Evolutionary conservation across 2,113 vertebrate genomes (phyloP).

Genomic region (Recurvirostra avosetta): DNA sequence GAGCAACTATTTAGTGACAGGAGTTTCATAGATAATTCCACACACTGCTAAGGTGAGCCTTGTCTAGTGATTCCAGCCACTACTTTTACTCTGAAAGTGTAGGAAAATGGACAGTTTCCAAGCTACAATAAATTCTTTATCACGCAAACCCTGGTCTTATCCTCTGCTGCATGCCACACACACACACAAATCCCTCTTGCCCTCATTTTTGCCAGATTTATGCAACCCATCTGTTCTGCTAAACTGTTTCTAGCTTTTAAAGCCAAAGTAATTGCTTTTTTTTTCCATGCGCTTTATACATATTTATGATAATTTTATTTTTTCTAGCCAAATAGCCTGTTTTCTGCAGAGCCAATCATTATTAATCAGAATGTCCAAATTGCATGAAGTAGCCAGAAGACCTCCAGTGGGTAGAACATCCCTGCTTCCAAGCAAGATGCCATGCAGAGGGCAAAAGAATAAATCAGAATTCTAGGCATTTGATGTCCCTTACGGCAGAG

Average conservation of each 20-base stretch:
- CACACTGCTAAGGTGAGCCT: neutral
- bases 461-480: neutral
- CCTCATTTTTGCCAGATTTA: slow-evolving; percentile 27
- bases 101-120: neutral
- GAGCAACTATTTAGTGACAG: fast-evolving
- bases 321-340: neutral
- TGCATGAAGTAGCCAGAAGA: neutral
- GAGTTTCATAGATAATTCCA: neutral
- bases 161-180: neutral
- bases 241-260: slow-evolving; percentile 1
- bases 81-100: neutral
- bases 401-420: neutral
- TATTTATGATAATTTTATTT: neutral
- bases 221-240: slow-evolving; percentile 37
- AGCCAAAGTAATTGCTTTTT: neutral
- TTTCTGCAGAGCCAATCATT: neutral
- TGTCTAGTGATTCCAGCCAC: neutral
- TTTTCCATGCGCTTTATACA: neutral
- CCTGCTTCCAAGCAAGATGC: neutral
- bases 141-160: neutral
- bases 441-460: neutral
- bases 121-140: neutral
- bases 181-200: slow-evolving; percentile 4
- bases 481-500: neutral
- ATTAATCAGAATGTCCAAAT: neutral